These are phyloP conservation scores for Synodontis membranacea DNA, from an alignment of 2,113 vertebrate genomes.

Conservation along the genomic window DNA sequence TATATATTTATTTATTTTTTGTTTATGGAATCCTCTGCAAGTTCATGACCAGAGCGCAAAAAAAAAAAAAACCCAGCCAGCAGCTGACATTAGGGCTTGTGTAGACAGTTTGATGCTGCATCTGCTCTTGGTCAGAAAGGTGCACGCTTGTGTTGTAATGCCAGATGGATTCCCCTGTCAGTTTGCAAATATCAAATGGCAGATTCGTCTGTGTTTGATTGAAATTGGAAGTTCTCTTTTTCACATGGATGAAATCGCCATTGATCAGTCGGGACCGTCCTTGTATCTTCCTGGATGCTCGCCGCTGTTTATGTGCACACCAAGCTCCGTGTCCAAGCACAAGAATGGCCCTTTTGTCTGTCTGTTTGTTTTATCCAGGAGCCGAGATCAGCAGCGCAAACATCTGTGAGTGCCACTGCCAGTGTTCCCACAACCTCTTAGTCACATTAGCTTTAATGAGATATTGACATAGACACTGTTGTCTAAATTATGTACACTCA, in stretches of 20 bases:
- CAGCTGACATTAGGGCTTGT: conserved; percentile 15
- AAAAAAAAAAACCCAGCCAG: too few relatives aligned
- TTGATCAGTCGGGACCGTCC: neutral
- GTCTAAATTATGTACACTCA: conserved; percentile 56
- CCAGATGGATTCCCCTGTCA: conserved; percentile 18
- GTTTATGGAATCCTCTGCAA: neutral
- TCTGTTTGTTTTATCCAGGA: conserved; percentile 46
- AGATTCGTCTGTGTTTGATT: neutral
- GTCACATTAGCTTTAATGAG: conserved; percentile 63
- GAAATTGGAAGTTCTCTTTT: neutral
- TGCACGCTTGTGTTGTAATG: neutral
- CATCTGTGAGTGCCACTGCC: conserved; percentile 54
- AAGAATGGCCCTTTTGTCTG: conserved; percentile 37
- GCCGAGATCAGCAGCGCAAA: conserved; percentile 50
- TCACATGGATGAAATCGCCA: neutral
- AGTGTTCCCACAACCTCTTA: conserved; percentile 55
- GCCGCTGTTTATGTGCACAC: neutral
- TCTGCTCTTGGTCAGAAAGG: conserved; percentile 38
- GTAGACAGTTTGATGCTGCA: conserved; percentile 26
- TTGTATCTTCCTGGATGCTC: neutral
- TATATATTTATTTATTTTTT: neutral
- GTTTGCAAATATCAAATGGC: neutral
- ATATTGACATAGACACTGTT: conserved; percentile 61
- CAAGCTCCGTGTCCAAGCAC: neutral
- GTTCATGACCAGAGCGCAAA: neutral